Evolutionary conservation across 2,113 vertebrate species (phyloP), one percentile per base, ranked within the genome.

Genomic region (Zapornia atra): DNA sequence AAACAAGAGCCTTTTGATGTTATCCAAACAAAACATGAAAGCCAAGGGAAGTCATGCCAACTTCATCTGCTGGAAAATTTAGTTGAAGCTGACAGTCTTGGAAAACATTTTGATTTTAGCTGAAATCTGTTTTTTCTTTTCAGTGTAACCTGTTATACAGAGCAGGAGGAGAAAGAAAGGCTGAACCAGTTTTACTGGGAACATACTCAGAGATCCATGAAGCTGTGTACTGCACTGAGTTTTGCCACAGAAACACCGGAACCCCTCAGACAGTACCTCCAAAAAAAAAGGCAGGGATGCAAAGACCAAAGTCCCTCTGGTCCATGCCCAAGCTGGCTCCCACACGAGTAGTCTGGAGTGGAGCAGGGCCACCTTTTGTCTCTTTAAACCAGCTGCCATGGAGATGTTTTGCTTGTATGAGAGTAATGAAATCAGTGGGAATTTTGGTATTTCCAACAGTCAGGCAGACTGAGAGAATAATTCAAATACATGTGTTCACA

Each of bases 21-120:
- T 68, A 48, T 34, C 38, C 80, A 94, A 95, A 88, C 25, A 73
- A 73, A 96, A 89, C 50, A 70, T 28, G 63, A 93, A 86, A 94
- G 79, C 72, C 29, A 38, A 77, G 94, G 88, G 68, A 94, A 96
- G 68, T 59, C 63, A 81, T 25, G 71, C 38, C 88, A 93, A 34
- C 71, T 68, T 86, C 59, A 85, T 38, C 79, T 40, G 33, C 42
- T 34, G 56, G 63, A 42, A 93, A 86, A 54, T 31, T 8, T 78
- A 82, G 40, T 36, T 88, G 76, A 88, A 93, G 51, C 16, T 70
- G 85, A 90, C 79, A 44, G 9, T 42, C 64, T 42, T 19, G 7
- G 68, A 80, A 92, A 91, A 92, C 1, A 12, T 51, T 95, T 73
- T 78, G 31, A 63, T 88, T 94, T 89, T 44, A 83, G 24, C 33